phyloP scores from a whole-genome alignment of 2,888 invertebrate species.

The Pachycephus smyrnensis region DNA sequence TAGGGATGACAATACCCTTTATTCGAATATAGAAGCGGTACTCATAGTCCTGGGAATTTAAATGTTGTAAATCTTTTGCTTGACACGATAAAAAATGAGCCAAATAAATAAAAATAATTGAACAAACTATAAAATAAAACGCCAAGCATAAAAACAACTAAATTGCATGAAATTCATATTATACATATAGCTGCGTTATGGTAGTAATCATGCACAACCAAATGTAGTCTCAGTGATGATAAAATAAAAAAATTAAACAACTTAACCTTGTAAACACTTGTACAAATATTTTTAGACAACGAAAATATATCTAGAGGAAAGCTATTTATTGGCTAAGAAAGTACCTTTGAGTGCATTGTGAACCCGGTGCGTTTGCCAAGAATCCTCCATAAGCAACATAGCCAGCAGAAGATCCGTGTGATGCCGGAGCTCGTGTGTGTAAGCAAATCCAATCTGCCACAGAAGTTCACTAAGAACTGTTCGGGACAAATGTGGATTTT shows the following conservation, averaged over 20 bases:
- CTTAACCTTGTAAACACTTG: background rate
- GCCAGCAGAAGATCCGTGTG: conserved; percentile 91
- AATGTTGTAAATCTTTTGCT: no score
- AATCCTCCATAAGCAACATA: conserved; percentile 91
- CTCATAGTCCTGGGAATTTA: no score
- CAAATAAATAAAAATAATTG: background rate
- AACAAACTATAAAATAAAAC: no score
- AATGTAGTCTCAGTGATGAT: background rate
- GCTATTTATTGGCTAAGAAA: conserved; percentile 9
- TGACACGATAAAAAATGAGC: no score
- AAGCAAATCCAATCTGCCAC: conserved; percentile 90
- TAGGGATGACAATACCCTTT: background rate
- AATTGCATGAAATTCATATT: background rate
- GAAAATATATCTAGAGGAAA: background rate
- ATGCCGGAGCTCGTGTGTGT: conserved; percentile 93
- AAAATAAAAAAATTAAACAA: background rate
- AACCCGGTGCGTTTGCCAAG: conserved; percentile 95
- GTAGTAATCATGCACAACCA: background rate
- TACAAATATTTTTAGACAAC: background rate
- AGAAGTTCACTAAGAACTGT: conserved; percentile 89
- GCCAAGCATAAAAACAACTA: background rate
- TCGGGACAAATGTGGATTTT: conserved; percentile 93
- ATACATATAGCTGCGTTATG: background rate
- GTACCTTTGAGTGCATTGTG: conserved; percentile 91
- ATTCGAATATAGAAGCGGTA: background rate